Percentiles rank a stretch among this genome's conserved stretches.
Conservation (phyloP, 2,113 vertebrate genomes). For the Aphyosemion australe region DNA sequence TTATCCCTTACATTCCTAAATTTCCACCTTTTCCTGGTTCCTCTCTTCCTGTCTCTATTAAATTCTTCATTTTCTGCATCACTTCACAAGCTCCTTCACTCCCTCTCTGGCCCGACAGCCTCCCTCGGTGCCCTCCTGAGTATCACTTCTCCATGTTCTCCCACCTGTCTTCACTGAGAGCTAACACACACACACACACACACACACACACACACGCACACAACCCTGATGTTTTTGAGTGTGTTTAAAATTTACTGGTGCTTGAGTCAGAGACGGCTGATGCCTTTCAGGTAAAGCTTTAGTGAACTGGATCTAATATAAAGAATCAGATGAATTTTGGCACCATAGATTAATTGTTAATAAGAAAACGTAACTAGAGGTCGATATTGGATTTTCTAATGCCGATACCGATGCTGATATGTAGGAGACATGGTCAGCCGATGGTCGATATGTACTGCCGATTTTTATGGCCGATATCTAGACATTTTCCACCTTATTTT, state of each 20-base stretch:
- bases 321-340: neutral
- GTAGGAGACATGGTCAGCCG: too few relatives aligned
- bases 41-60: conserved; percentile 29
- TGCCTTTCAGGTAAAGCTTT: conserved; percentile 9
- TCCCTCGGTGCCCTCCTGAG: conserved; percentile 26
- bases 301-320: conserved; percentile 10
- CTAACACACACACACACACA: neutral
- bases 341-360: too few relatives aligned
- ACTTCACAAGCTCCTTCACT: conserved; percentile 42
- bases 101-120: conserved; percentile 44
- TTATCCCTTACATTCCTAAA: conserved; percentile 35
- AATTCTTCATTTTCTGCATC: conserved; percentile 63
- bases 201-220: neutral
- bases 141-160: conserved; percentile 44
- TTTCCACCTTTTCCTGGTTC: conserved; percentile 12
- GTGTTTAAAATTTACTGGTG: conserved; percentile 40
- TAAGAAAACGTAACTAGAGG: too few relatives aligned
- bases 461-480: too few relatives aligned
- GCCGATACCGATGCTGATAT: too few relatives aligned
- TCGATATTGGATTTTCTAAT: too few relatives aligned
- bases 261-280: conserved; percentile 24
- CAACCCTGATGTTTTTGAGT: conserved; percentile 22
- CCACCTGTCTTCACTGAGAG: conserved; percentile 31
- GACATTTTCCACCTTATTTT: too few relatives aligned
- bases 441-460: too few relatives aligned